Evolutionary conservation across 2,113 vertebrate species (phyloP).

Genomic region (Ceuthmochares aereus): DNA sequence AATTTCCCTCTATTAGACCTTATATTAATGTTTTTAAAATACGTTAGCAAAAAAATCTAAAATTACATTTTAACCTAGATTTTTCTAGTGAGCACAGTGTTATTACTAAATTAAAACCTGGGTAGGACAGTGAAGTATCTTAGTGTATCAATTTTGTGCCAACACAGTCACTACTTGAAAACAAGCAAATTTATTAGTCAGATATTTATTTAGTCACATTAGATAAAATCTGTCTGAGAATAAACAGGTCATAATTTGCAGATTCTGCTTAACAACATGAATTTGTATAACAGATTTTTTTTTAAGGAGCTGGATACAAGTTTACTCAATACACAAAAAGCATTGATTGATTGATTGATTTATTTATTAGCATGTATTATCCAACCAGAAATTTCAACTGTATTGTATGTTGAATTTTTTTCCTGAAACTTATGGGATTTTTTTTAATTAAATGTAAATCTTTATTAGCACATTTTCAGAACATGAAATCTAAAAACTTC

Average conservation of each 20-base stretch:
- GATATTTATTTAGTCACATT: neutral
- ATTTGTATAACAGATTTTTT: neutral
- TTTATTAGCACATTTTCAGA: neutral
- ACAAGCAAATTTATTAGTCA: neutral
- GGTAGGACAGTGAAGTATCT: neutral
- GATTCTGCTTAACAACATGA: neutral
- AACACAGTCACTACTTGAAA: neutral
- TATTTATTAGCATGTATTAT: neutral
- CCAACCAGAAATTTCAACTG: neutral
- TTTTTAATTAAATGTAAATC: neutral
- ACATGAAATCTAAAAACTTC: neutral
- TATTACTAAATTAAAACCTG: neutral
- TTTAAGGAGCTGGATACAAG: neutral
- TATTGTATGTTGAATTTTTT: neutral
- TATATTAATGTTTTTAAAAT: neutral
- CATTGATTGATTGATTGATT: fast-evolving
- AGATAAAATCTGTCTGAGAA: neutral
- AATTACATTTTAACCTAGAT: neutral
- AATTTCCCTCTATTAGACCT: neutral
- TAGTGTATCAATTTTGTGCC: neutral
- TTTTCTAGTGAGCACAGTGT: neutral
- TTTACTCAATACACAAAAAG: neutral
- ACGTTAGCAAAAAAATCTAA: neutral
- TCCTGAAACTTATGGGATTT: neutral
- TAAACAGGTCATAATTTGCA: neutral